A percentile compares a stretch with the other conserved stretches of the same genome.
Evolutionary conservation across 1,140 invertebrate genomes (phyloP).

Genomic region (Drosophila dunni): DNA sequence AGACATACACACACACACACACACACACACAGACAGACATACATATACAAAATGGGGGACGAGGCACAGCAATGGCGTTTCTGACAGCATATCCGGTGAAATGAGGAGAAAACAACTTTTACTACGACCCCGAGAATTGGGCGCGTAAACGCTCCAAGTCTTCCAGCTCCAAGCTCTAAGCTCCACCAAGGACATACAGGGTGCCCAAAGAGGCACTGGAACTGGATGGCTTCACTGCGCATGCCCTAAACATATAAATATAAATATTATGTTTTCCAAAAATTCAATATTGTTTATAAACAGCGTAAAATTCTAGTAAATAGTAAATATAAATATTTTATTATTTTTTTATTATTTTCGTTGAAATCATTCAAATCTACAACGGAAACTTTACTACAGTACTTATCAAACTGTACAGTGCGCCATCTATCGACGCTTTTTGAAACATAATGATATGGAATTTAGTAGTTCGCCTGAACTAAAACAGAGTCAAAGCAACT

Average conservation of each 20-base stretch:
- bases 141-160: slow-evolving; percentile 60
- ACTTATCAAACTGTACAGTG: not conserved
- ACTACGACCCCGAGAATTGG: slow-evolving; percentile 58
- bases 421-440: slow-evolving; percentile 7
- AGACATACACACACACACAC: slow-evolving; percentile 15
- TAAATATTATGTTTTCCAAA: not conserved
- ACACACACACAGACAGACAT: slow-evolving; percentile 16
- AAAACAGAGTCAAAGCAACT: too few relatives aligned
- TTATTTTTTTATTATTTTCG: too few relatives aligned
- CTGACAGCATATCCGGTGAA: slow-evolving; percentile 55
- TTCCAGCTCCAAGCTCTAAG: slow-evolving; percentile 29
- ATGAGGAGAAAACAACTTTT: slow-evolving; percentile 58
- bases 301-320: not conserved
- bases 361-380: too few relatives aligned
- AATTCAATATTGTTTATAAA: not conserved
- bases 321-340: not conserved
- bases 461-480: too few relatives aligned
- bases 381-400: too few relatives aligned
- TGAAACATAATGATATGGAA: too few relatives aligned
- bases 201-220: slow-evolving; percentile 35
- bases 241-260: slow-evolving; percentile 40
- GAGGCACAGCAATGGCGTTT: slow-evolving; percentile 46
- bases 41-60: slow-evolving; percentile 32
- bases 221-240: slow-evolving; percentile 38
- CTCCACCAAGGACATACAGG: slow-evolving; percentile 40